These are phyloP conservation scores for Paraescarpia echinospica DNA, from an alignment of 1,140 invertebrate genomes.

Conservation along the genomic window DNA sequence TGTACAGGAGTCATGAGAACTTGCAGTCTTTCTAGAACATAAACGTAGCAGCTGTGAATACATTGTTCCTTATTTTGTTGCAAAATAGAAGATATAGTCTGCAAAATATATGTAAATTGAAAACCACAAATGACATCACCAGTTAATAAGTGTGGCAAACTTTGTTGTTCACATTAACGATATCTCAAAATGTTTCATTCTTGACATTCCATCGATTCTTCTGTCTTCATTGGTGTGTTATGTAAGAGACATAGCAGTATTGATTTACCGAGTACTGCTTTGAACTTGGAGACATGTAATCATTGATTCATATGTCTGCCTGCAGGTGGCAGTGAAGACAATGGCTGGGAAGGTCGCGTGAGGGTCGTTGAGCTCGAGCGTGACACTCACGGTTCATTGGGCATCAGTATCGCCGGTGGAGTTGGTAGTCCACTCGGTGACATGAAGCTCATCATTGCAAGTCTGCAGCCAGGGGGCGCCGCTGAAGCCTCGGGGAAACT, in stretches of 20 bases:
- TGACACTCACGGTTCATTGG: constrained; percentile 50
- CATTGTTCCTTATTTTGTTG: neutral
- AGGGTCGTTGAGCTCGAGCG: constrained; percentile 45
- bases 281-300: neutral
- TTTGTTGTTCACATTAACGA: neutral
- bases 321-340: constrained; percentile 1
- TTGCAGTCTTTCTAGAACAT: neutral
- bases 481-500: constrained; percentile 31
- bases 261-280: neutral
- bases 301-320: neutral
- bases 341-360: neutral
- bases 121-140: neutral
- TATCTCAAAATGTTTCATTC: neutral
- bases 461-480: constrained; percentile 45
- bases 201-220: neutral
- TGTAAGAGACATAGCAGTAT: neutral
- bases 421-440: constrained; percentile 53
- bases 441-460: constrained; percentile 51
- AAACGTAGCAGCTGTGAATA: neutral
- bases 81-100: no score
- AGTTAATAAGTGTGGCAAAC: neutral
- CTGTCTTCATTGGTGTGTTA: neutral
- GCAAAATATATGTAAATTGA: neutral
- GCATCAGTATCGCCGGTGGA: constrained; percentile 54
- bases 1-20: neutral